Evolutionary conservation across 2,797 vertebrate species (phyloP).

Genomic region (Holocentrus rufus): DNA sequence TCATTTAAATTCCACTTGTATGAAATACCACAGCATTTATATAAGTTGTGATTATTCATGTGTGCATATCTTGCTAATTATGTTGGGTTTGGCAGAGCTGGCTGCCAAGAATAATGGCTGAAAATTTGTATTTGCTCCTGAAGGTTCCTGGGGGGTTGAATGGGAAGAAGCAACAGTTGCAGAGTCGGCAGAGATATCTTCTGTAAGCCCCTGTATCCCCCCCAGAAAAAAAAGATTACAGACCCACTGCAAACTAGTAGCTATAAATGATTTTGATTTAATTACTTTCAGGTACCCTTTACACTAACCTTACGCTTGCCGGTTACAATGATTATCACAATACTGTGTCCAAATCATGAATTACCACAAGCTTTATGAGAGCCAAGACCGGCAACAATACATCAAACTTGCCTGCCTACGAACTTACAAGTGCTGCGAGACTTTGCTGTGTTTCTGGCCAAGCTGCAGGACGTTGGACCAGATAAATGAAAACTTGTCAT

Average conservation of each 20-base stretch:
- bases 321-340: conserved; percentile 15
- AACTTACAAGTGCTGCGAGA: too few relatives aligned
- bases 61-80: conserved; percentile 66
- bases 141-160: conserved; percentile 9
- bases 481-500: too few relatives aligned
- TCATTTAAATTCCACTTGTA: conserved; percentile 67
- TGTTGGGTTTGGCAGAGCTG: conserved; percentile 51
- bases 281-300: background rate
- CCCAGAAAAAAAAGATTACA: conserved; percentile 15
- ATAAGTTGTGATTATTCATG: conserved; percentile 65
- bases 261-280: conserved; percentile 32
- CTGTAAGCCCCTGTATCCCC: conserved; percentile 4
- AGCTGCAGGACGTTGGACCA: too few relatives aligned
- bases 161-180: background rate
- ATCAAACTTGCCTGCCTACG: background rate
- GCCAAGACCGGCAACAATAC: background rate
- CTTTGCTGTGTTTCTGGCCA: too few relatives aligned
- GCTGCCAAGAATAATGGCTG: conserved; percentile 36
- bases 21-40: conserved; percentile 50
- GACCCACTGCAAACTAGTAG: conserved; percentile 36
- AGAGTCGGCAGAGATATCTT: conserved; percentile 18
- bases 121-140: conserved; percentile 24
- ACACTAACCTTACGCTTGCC: background rate
- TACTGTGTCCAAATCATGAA: conserved; percentile 2
- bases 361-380: background rate